Percentiles rank a stretch among this genome's conserved stretches.
Evolutionary conservation across 2,113 vertebrate species (phyloP).

Genomic region (Cryptotis parvus): DNA sequence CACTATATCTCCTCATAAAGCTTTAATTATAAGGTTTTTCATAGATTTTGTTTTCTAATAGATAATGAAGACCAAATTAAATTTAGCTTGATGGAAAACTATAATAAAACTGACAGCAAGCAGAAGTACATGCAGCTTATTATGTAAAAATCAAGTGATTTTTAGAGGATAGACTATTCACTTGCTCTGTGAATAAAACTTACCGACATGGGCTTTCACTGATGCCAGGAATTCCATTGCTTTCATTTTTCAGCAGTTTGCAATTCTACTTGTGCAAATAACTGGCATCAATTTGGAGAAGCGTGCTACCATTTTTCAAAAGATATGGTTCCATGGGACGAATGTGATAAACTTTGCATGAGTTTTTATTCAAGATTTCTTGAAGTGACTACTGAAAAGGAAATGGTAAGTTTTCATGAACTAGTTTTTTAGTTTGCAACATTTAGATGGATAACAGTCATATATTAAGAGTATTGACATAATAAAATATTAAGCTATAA

Average conservation of each 20-base stretch:
- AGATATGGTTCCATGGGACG: not conserved
- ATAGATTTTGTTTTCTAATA: too few relatives aligned
- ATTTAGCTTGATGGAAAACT: not conserved
- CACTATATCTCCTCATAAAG: too few relatives aligned
- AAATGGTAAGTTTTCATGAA: slow-evolving; percentile 8
- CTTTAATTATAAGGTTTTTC: not conserved
- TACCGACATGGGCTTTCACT: too few relatives aligned
- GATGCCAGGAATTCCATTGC: not conserved
- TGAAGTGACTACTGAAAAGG: not conserved
- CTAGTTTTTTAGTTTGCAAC: too few relatives aligned
- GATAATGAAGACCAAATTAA: not conserved
- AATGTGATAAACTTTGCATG: not conserved
- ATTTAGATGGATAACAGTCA: too few relatives aligned
- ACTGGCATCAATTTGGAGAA: not conserved
- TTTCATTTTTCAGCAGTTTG: not conserved
- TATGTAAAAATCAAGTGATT: not conserved
- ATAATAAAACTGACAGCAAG: not conserved
- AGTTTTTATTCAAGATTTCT: not conserved
- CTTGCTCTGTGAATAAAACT: not conserved
- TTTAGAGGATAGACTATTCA: not conserved
- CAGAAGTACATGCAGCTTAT: not conserved
- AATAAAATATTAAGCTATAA: not conserved
- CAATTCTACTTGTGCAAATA: not conserved
- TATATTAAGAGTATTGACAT: too few relatives aligned
- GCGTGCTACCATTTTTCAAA: slow-evolving; percentile 2